Base-by-base conservation (phyloP, 2,888 invertebrate genomes). In the Pasiphila rectangulata region DNA sequence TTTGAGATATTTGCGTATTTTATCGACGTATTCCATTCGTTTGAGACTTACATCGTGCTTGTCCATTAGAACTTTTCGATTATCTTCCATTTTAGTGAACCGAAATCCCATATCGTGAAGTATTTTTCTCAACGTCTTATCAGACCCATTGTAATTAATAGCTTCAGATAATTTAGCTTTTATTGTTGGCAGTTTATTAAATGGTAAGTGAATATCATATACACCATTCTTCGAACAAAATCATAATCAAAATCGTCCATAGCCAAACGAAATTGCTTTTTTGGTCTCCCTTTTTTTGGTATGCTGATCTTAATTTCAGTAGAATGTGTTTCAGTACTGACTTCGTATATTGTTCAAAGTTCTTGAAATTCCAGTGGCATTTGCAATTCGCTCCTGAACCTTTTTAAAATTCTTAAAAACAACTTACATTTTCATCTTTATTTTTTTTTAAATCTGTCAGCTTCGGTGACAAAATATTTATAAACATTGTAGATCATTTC, bases 371-470 rank as follows among this genome's bases (percentile, higher is more conserved):
- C n/a, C n/a, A n/a, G n/a, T n/a, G n/a, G n/a, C n/a, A n/a, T n/a
- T n/a, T n/a, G n/a, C n/a, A n/a, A n/a, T n/a, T 46, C 39, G 42
- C 45, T 48, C 39, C 46, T 48, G 48, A 32, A 42, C 32, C 48
- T 53, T 52, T 39, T 52, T 46, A 46, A 52, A 46, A 48, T 49
- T n/a, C n/a, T n/a, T n/a, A n/a, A n/a, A n/a, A 48, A 39, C 16
- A 25, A 37, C 38, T 30, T 45, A 40, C 32, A 40, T 44, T 34
- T 38, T 37, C 12, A 35, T 21, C 21, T 23, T 37, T 19, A 30
- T 21, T 15, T 24, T 37, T 37, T 37, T 37, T 21, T 3, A 5
- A 24, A 35, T 37, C 23, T 21, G 36, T 37, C 36, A 15, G 36
- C 13, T 37, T 37, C 36, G 23, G 23, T 23, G 21, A 35, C 20